A percentile compares a stretch with the other conserved stretches of the same genome.
Conservation (phyloP, 2,888 invertebrate genomes). For the Gastrophysa polygoni region DNA sequence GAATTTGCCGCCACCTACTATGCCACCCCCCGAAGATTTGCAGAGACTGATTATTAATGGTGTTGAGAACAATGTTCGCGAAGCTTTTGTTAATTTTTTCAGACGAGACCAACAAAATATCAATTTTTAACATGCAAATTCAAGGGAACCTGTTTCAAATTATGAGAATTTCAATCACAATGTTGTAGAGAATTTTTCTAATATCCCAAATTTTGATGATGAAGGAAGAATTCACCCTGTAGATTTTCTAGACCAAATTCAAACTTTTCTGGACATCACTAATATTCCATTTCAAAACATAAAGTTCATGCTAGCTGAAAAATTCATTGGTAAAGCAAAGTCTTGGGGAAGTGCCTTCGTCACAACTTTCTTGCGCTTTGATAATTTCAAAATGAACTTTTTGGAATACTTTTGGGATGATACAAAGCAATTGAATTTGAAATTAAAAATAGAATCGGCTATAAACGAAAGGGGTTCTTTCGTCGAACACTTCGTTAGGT, state of each 20-base stretch:
- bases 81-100: too few relatives aligned
- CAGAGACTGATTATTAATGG: too few relatives aligned
- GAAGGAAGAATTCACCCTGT: background rate
- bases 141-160: too few relatives aligned
- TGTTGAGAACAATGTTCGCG: too few relatives aligned
- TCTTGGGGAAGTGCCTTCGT: background rate
- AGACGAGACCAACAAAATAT: too few relatives aligned
- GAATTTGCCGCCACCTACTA: too few relatives aligned
- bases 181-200: too few relatives aligned
- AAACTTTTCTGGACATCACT: background rate
- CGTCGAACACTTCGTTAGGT: background rate
- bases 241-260: background rate
- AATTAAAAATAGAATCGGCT: background rate
- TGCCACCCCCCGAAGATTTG: too few relatives aligned
- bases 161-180: too few relatives aligned
- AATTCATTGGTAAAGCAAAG: background rate
- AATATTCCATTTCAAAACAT: background rate
- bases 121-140: too few relatives aligned
- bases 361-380: background rate
- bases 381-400: background rate
- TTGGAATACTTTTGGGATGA: background rate
- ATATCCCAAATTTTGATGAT: background rate
- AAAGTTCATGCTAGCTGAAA: background rate
- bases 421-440: background rate
- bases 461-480: background rate